Conservation (phyloP, 2,888 invertebrate species). For the Hirtodrosophila duncani region DNA sequence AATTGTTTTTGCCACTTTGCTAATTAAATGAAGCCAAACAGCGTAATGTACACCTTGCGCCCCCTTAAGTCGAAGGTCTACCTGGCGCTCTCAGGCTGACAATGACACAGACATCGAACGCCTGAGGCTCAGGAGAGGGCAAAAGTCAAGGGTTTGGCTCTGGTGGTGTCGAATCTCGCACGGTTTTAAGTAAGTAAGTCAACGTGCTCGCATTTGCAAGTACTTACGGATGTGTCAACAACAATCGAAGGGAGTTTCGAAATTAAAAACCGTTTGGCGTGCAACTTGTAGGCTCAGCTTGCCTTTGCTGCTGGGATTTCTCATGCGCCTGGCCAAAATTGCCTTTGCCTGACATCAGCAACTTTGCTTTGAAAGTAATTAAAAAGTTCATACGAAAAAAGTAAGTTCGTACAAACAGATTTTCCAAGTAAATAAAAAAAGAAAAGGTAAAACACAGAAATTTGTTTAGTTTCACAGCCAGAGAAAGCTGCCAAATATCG, state of each 20-base stretch:
- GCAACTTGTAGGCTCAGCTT: conserved; percentile 4
- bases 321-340: conserved; percentile 23
- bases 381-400: conserved; percentile 28
- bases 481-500: no score
- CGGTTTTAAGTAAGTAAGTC: conserved; percentile 35
- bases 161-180: conserved; percentile 27
- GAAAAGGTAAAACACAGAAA: no score
- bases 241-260: conserved; percentile 29
- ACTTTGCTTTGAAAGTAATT: conserved; percentile 43
- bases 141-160: no score
- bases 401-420: conserved; percentile 17
- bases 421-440: conserved; percentile 20
- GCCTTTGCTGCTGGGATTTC: conserved; percentile 15
- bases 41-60: conserved; percentile 15
- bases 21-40: conserved; percentile 36
- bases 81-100: conserved; percentile 6
- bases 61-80: not conserved
- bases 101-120: conserved; percentile 3
- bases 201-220: conserved; percentile 18
- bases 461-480: no score
- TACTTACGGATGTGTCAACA: conserved; percentile 42
- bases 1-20: conserved; percentile 45
- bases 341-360: conserved; percentile 26
- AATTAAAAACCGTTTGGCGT: conserved; percentile 20
- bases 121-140: no score